Conservation (phyloP, 2,888 invertebrate genomes). For the Synanthedon myopaeformis region DNA sequence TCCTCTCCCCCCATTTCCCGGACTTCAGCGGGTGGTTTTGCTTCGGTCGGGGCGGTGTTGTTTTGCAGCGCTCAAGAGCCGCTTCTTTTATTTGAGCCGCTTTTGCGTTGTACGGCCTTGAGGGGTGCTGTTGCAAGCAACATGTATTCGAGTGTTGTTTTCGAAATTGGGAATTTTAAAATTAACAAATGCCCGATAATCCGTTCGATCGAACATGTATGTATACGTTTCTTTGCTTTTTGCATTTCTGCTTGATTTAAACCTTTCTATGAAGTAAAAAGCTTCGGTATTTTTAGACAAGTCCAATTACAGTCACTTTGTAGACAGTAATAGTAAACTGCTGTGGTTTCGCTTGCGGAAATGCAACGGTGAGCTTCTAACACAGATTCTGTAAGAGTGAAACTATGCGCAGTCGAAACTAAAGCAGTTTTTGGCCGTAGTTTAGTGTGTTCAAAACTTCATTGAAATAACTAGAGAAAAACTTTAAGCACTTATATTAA, state of each 20-base stretch:
- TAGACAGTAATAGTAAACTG: neutral
- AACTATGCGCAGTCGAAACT: neutral
- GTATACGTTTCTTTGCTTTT: neutral
- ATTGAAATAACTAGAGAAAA: too few species aligned
- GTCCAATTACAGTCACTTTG: too few species aligned
- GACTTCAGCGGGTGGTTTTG: conserved; percentile 70
- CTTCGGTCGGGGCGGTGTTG: conserved; percentile 66
- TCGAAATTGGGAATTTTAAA: conserved; percentile 62
- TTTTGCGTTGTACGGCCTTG: conserved; percentile 63
- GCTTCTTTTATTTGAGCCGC: conserved; percentile 68
- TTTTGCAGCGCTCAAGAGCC: conserved; percentile 68
- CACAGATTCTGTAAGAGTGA: neutral
- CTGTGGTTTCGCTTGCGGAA: neutral
- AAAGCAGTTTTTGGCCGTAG: neutral
- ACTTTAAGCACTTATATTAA: too few species aligned
- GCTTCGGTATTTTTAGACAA: too few species aligned
- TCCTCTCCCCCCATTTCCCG: conserved; percentile 35
- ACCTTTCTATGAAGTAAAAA: too few species aligned
- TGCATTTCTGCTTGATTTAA: neutral
- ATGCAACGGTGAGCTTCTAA: neutral
- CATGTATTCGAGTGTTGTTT: conserved; percentile 63
- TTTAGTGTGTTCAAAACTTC: too few species aligned
- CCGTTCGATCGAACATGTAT: conserved; percentile 24
- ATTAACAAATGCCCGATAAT: conserved; percentile 57
- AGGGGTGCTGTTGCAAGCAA: conserved; percentile 53